A percentile compares a stretch with the other conserved stretches of the same genome.
Conservation (phyloP, 1,140 invertebrate genomes). For the Rhizoglyphus robini region DNA sequence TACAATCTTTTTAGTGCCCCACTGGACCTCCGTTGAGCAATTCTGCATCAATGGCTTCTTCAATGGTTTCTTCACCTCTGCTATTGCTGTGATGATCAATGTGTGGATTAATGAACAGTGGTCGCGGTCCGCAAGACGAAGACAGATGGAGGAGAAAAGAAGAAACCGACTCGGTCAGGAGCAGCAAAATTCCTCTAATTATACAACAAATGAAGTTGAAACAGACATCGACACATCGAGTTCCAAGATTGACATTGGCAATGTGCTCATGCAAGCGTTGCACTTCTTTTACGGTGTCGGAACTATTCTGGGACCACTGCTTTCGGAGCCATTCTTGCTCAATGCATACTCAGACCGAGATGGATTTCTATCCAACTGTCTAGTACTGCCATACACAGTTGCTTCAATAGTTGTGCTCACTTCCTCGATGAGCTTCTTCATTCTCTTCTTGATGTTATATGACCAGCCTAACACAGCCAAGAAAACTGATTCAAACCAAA, state of each 20-base stretch:
- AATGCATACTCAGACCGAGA: background rate
- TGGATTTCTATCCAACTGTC: background rate
- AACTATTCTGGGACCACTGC: conserved; percentile 8
- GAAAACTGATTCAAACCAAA: background rate
- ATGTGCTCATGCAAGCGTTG: conserved; percentile 18
- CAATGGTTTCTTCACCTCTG: conserved; percentile 18
- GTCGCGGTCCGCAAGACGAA: background rate
- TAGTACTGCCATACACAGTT: conserved; percentile 9
- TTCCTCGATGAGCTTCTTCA: background rate
- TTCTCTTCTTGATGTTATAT: background rate
- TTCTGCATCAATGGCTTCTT: conserved; percentile 15
- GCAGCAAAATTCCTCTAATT: background rate
- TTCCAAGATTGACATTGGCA: conserved; percentile 6
- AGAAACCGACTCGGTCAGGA: background rate
- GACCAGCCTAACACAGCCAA: background rate
- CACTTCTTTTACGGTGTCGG: conserved; percentile 18
- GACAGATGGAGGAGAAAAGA: background rate
- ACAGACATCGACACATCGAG: background rate
- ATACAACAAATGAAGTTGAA: background rate
- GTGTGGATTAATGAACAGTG: conserved; percentile 18
- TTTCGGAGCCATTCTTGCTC: conserved; percentile 9
- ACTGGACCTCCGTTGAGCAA: conserved; percentile 6
- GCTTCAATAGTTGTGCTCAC: background rate
- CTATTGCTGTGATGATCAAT: conserved; percentile 13
- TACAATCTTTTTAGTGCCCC: conserved; percentile 12